Evolutionary conservation across 2,888 invertebrate genomes (phyloP), one percentile per base, ranked within the genome.

Genomic region (Caenorhabditis sp.): DNA sequence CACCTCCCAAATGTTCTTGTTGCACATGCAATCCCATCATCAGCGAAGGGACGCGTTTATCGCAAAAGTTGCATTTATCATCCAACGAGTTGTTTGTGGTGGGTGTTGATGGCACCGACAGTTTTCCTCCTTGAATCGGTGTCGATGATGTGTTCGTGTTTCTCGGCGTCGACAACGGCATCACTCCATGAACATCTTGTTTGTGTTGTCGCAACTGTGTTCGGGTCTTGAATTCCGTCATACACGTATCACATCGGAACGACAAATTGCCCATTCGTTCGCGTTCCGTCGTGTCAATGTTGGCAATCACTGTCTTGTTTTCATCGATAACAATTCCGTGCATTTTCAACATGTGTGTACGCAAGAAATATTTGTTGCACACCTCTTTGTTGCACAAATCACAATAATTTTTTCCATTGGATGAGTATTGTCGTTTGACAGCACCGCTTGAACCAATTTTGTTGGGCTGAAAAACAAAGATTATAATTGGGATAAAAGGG

Each of bases 281-380:
- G 65, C 82, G 83, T 61, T 86, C 85, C 26, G 82, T 50, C 5
- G 88, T 87, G 76, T 88, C 86, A 58, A 87, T 87, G 76, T 86
- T 88, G 36, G 86, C 87, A 58, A 88, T 88, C 43, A 88, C 83
- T 8, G 82, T 83, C 75, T 88, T 88, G 78, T 88, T 87, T 77
- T 88, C 88, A 72, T 88, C 88, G 65, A 88, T 88, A 17, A 86
- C 88, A 62, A 90, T 88, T 68, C 90, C 89, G 84, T 90, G 99
- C 94, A 99, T 97, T 88, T 86, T 86, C 43, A 86, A 82, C 86
- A 86, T 86, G 90, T 99, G 99, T 1, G 97, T 97, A 89, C 97
- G 95, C 93, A 99, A 94, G 89, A 99, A 99, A 89, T 99, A 99
- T 89, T 99, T 99, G 90, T 99, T 99, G 91, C 97, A 99, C 83